Percentiles rank a stretch among this genome's conserved stretches.
Evolutionary conservation across 35 echinoderm and acorn worm genomes (phyloP).

Genomic region (Heliocidaris tuberculata): DNA sequence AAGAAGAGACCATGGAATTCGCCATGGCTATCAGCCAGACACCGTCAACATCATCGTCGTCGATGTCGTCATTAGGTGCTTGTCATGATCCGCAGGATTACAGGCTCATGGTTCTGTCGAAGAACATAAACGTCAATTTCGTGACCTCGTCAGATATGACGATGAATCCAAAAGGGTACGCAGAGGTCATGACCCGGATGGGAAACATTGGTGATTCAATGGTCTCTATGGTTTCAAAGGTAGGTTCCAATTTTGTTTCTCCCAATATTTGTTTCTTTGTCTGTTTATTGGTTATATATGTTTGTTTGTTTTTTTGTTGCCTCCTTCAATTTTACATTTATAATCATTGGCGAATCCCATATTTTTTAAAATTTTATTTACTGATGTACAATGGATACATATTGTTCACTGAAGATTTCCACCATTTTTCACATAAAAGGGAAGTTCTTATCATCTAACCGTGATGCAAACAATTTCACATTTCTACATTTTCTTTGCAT

Average conservation of each 20-base stretch:
- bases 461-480: too few relatives aligned
- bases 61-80: not conserved
- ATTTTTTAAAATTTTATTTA: too few relatives aligned
- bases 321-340: not conserved
- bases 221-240: not conserved
- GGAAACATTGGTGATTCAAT: not conserved
- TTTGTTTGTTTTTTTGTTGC: not conserved
- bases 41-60: not conserved
- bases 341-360: too few relatives aligned
- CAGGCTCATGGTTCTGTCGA: not conserved
- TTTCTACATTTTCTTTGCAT: not conserved
- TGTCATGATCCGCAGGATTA: not conserved
- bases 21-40: not conserved
- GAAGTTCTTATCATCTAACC: too few relatives aligned
- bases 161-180: not conserved
- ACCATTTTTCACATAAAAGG: too few relatives aligned
- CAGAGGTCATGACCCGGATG: not conserved
- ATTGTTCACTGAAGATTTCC: too few relatives aligned
- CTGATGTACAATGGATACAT: too few relatives aligned
- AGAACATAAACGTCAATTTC: constrained; percentile 23
- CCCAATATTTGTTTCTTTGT: not conserved
- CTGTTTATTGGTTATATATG: not conserved
- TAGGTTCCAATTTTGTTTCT: not conserved
- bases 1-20: constrained; percentile 18
- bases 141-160: constrained; percentile 45